Percentiles rank a stretch among this genome's conserved stretches.
These are phyloP conservation scores for Brachyistius frenatus DNA, from an alignment of 2,113 vertebrate species.

Conservation along the genomic window DNA sequence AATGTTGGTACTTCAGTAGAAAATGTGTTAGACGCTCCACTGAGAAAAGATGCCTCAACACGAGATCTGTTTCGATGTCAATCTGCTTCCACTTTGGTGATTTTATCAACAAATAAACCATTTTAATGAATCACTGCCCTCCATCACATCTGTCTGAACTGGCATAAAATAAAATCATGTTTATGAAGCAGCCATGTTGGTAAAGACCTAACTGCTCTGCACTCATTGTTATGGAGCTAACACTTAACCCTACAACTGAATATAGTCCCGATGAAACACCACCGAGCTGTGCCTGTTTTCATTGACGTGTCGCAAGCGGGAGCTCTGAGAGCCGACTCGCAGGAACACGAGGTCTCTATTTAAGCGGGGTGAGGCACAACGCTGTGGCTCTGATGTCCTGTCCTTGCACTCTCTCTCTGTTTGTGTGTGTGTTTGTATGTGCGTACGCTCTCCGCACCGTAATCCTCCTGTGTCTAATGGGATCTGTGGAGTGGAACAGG, in stretches of 20 bases:
- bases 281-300: background rate
- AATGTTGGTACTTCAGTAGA: too few species aligned
- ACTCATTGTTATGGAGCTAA: slow-evolving; percentile 3
- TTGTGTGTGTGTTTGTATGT: slow-evolving; percentile 57
- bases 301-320: background rate
- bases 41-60: too few species aligned
- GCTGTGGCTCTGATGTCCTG: slow-evolving; percentile 59
- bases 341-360: slow-evolving; percentile 45
- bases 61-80: too few species aligned
- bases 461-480: slow-evolving; percentile 85
- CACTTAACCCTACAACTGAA: slow-evolving; percentile 5
- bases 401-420: slow-evolving; percentile 58
- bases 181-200: too few species aligned
- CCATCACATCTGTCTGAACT: too few species aligned
- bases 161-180: too few species aligned
- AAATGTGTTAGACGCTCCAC: too few species aligned
- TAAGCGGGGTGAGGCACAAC: slow-evolving; percentile 31
- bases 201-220: background rate
- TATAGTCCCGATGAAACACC: background rate
- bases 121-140: too few species aligned
- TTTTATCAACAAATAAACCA: too few species aligned
- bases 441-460: slow-evolving; percentile 57
- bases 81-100: too few species aligned
- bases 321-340: background rate
- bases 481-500: slow-evolving; percentile 84